Evolutionary conservation across 2,797 vertebrate genomes (phyloP).

Genomic region (Bradypus variegatus): DNA sequence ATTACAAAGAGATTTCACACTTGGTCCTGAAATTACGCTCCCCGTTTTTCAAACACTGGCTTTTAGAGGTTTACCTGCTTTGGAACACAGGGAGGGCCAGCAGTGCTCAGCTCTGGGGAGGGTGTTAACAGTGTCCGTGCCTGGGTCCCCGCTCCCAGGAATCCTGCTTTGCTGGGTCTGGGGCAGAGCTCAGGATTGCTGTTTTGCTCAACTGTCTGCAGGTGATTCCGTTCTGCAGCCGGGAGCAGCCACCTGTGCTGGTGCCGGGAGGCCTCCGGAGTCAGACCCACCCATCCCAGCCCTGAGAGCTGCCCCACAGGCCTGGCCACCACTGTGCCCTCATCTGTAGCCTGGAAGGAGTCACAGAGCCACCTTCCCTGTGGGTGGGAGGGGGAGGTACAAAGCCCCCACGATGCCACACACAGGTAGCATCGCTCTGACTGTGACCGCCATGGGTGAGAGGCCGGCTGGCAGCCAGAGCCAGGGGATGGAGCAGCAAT

Average conservation of each 20-base stretch:
- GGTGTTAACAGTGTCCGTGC: not conserved
- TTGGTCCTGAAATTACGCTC: not conserved
- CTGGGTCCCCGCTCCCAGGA: not conserved
- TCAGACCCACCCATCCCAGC: not conserved
- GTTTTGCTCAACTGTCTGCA: not conserved
- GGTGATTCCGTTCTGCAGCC: not conserved
- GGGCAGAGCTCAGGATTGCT: not conserved
- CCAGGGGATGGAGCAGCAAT: not conserved
- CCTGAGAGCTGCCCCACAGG: not conserved
- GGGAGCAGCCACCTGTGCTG: not conserved
- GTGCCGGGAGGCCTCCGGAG: not conserved
- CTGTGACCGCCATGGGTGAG: not conserved
- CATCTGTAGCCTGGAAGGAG: not conserved
- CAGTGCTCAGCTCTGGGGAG: not conserved
- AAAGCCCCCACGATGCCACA: not conserved
- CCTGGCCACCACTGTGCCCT: not conserved
- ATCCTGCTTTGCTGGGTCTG: not conserved
- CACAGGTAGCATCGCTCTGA: not conserved
- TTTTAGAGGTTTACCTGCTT: not conserved
- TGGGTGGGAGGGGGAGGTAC: not conserved
- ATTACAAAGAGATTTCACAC: not conserved
- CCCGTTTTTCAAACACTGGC: accelerated
- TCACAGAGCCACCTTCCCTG: not conserved
- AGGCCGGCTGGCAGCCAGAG: not conserved
- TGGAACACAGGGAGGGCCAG: not conserved